Base-by-base conservation (phyloP, 2,113 vertebrate species). In the Seriola aureovittata region DNA sequence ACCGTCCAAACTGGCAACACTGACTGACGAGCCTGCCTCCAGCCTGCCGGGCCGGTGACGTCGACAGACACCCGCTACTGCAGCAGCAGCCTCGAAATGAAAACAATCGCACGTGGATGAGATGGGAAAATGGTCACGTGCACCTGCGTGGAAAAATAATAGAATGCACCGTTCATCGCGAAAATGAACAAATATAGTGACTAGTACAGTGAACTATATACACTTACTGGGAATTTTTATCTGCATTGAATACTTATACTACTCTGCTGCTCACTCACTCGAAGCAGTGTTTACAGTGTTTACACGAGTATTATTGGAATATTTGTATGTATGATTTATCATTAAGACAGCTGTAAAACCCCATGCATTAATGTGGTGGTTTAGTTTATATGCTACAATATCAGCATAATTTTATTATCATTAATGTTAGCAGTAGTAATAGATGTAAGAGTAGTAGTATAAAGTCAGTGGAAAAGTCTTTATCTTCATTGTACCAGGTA, bases 81-180 rank as follows among this genome's bases (percentile, higher is more conserved):
- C 91, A 38, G 78, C 89, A 54, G 83, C 90, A 6, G 82, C 59
- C 75, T 85, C 81, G 29, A 91, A 93, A 95, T 92, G 90, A 95
- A 94, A 96, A 96, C 94, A 96, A 93, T 94, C 89, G 82, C 96
- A 96, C 95, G 93, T 96, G 95, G 94, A 90, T 16, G 63, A 1
- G 78, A 79, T 40, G 70, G 38, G 69, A 58, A 44, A 25, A n/a
- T 5, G 57, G 83, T 91, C 88, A 92, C 85, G 77, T 91, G 88
- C 72, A 48, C 25, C 25, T 38, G 19, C 1, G 10, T 5, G 44
- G 13, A 32, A 34, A 32, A 32, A 4, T 2, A 50, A 19, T 48
- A 13, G 3, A 50, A 50, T 50, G 46, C 14, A 17, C 50, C 19
- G 19, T 21, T 52, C 17, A 52, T 52, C 2, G 7, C 7, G 7